Evolutionary conservation across 1,140 invertebrate genomes (phyloP).

Genomic region (Ericerus pela): DNA sequence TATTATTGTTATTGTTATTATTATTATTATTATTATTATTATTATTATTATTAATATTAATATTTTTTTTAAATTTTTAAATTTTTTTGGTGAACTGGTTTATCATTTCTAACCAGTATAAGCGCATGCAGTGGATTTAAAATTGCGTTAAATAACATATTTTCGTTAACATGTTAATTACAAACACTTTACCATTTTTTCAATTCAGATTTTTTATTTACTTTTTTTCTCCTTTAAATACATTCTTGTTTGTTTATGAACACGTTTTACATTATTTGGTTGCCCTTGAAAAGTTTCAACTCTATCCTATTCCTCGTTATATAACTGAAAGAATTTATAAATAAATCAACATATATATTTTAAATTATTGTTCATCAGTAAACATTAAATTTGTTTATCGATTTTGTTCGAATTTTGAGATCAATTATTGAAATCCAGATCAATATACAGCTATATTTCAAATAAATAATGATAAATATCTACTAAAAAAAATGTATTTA

Average conservation of each 20-base stretch:
- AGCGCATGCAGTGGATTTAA: slow-evolving; percentile 6
- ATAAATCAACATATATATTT: slow-evolving; percentile 1
- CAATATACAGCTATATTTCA: too few relatives aligned
- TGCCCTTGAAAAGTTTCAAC: slow-evolving; percentile 5
- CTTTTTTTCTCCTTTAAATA: too few relatives aligned
- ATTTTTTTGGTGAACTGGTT: slow-evolving; percentile 7
- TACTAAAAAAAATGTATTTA: too few relatives aligned
- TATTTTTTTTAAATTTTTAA: slow-evolving; percentile 9
- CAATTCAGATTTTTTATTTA: slow-evolving; percentile 3
- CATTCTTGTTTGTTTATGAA: slow-evolving; percentile 12
- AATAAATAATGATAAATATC: too few relatives aligned
- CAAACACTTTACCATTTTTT: neutral
- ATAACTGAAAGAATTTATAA: slow-evolving; percentile 7
- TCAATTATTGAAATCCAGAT: too few relatives aligned
- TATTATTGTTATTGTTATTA: too few relatives aligned
- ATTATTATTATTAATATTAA: too few relatives aligned
- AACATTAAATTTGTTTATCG: too few relatives aligned
- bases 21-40: too few relatives aligned
- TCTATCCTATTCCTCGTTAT: slow-evolving; percentile 6
- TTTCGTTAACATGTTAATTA: slow-evolving; percentile 10
- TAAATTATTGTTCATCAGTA: slow-evolving; percentile 3
- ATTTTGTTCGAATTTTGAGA: too few relatives aligned
- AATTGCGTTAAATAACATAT: neutral
- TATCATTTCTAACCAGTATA: slow-evolving; percentile 1
- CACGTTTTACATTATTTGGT: slow-evolving; percentile 10